These are phyloP conservation scores for Campopleginae sp. DNA, from an alignment of 2,888 invertebrate genomes.

Conservation along the genomic window DNA sequence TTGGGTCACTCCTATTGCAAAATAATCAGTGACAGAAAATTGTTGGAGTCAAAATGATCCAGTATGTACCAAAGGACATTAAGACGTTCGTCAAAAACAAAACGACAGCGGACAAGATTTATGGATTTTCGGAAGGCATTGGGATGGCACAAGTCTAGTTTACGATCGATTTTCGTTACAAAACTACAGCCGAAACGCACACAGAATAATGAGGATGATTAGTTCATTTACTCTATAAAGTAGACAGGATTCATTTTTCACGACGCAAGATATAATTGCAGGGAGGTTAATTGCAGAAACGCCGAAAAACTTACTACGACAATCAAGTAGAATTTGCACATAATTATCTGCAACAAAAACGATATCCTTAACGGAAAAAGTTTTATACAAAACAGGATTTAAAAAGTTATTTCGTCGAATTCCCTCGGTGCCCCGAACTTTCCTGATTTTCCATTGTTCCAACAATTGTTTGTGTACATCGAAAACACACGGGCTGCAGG, in stretches of 20 bases:
- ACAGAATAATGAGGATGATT: not conserved
- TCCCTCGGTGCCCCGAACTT: conserved; percentile 49
- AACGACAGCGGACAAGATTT: no score
- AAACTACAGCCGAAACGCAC: not conserved
- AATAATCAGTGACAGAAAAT: no score
- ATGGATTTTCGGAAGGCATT: no score
- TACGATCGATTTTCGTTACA: no score
- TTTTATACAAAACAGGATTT: conserved; percentile 69
- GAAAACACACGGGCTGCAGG: conserved; percentile 80
- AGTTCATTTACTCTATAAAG: not conserved
- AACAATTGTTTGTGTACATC: conserved; percentile 78
- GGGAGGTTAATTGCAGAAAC: not conserved
- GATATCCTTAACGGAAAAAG: conserved; percentile 69
- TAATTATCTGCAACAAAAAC: conserved; percentile 68
- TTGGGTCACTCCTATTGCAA: no score
- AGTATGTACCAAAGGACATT: no score
- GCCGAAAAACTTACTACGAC: conserved; percentile 67
- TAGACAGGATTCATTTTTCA: not conserved
- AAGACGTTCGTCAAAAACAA: no score
- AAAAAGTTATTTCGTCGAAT: conserved; percentile 66
- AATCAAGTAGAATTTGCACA: conserved; percentile 70
- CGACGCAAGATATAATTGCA: not conserved
- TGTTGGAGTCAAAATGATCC: no score
- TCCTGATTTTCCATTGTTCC: conserved; percentile 75
- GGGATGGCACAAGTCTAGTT: no score